A percentile compares a stretch with the other conserved stretches of the same genome.
Evolutionary conservation across 23 tunicate species (phyloP).

Genomic region (Halocynthia aurantium): DNA sequence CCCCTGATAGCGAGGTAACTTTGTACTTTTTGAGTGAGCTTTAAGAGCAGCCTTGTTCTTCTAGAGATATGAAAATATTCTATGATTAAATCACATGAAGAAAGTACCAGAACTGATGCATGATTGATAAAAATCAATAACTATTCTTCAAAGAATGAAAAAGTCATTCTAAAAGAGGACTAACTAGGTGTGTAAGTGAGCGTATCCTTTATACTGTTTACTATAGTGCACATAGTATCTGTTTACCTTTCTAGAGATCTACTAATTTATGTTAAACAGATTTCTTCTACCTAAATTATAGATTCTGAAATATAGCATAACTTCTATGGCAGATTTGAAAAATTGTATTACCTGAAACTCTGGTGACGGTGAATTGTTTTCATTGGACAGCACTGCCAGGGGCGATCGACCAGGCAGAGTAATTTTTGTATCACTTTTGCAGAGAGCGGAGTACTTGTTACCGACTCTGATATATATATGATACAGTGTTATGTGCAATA

Average conservation of each 20-base stretch:
- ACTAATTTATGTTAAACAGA: no score
- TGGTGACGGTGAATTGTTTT: neutral
- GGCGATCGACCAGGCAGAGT: neutral
- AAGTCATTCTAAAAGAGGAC: neutral
- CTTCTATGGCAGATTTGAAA: neutral
- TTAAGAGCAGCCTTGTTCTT: neutral
- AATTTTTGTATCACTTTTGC: no score
- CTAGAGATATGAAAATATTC: neutral
- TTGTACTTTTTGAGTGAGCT: neutral
- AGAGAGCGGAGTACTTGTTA: no score
- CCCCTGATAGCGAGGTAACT: neutral
- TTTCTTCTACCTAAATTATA: no score
- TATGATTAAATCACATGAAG: neutral
- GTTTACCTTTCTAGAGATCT: no score
- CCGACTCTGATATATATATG: no score
- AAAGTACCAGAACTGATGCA: neutral
- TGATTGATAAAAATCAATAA: neutral
- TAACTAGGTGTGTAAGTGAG: no score
- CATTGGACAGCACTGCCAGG: conserved; percentile 4
- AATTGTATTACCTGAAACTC: neutral
- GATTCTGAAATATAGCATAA: no score
- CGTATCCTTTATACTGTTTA: no score
- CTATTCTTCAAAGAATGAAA: neutral
- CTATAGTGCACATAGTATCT: no score
- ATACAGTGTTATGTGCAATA: no score